Evolutionary conservation across 2,797 vertebrate species (phyloP).

Genomic region (Chromis chromis): DNA sequence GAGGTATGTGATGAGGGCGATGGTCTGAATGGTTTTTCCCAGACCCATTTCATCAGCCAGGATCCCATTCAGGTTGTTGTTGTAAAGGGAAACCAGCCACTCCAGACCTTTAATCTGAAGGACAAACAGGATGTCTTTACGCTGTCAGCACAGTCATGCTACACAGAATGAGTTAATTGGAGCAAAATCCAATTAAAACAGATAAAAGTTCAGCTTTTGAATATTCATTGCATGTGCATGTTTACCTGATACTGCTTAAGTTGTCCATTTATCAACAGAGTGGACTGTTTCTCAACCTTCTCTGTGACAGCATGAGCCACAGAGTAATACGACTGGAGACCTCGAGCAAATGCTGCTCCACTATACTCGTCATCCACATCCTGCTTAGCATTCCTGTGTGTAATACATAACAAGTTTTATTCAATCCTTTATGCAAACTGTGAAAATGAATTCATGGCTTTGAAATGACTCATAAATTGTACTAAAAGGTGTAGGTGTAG

Average conservation of each 20-base stretch:
- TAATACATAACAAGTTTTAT: neutral
- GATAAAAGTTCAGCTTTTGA: too few species aligned
- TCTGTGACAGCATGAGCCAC: conserved; percentile 97
- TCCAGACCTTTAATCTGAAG: conserved; percentile 93
- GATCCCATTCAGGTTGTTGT: conserved; percentile 97
- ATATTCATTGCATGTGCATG: too few species aligned
- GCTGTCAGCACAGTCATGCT: too few species aligned
- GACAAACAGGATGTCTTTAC: neutral
- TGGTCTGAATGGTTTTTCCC: conserved; percentile 98
- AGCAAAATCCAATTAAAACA: too few species aligned
- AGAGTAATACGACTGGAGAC: conserved; percentile 94
- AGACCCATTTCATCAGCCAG: conserved; percentile 96
- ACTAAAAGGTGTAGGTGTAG: neutral
- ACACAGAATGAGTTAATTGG: too few species aligned
- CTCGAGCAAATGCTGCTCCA: conserved; percentile 86
- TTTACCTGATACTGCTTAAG: conserved; percentile 99
- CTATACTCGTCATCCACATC: conserved; percentile 96
- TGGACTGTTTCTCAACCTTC: conserved; percentile 94
- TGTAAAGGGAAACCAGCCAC: conserved; percentile 96
- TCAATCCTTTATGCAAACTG: neutral
- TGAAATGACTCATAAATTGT: neutral
- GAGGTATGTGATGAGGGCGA: conserved; percentile 97
- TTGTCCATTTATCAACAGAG: conserved; percentile 93
- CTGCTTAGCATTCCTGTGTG: conserved; percentile 89
- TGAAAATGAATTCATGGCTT: neutral